A percentile compares a stretch with the other conserved stretches of the same genome.
phyloP scores from a whole-genome alignment of 2,113 vertebrate genomes.

The Litocranius walleri region DNA sequence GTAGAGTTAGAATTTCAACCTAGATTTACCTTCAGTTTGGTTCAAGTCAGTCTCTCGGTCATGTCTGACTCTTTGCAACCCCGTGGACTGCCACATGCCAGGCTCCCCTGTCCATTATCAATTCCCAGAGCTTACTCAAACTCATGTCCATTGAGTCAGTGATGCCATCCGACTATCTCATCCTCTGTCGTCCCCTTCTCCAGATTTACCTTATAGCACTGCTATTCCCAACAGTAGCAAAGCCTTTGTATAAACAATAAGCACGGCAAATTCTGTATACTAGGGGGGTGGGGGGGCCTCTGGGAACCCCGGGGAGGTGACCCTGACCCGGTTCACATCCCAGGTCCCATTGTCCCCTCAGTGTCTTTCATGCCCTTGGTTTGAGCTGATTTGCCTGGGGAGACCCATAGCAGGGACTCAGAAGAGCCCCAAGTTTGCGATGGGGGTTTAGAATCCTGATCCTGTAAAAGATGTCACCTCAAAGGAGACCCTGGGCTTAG shows the following conservation, averaged over 20 bases:
- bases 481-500: not conserved
- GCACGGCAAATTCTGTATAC: not conserved
- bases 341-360: accelerated
- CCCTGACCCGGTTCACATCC: accelerated
- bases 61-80: not conserved
- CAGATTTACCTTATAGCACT: not conserved
- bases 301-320: not conserved
- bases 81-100: accelerated
- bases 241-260: not conserved
- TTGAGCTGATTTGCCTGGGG: not conserved
- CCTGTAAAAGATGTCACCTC: not conserved
- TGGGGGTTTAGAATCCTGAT: not conserved
- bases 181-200: not conserved
- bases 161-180: not conserved
- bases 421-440: not conserved
- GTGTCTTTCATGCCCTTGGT: not conserved
- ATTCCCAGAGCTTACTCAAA: not conserved
- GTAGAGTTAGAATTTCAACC: not conserved
- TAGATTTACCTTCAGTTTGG: not conserved
- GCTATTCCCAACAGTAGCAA: not conserved
- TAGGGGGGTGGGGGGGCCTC: too few relatives aligned
- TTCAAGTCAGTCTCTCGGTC: not conserved
- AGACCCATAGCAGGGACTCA: not conserved
- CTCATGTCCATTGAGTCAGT: not conserved
- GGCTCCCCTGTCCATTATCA: not conserved